These are phyloP conservation scores for Forbesichthys agassizii DNA, from an alignment of 2,113 vertebrate genomes.

Conservation along the genomic window DNA sequence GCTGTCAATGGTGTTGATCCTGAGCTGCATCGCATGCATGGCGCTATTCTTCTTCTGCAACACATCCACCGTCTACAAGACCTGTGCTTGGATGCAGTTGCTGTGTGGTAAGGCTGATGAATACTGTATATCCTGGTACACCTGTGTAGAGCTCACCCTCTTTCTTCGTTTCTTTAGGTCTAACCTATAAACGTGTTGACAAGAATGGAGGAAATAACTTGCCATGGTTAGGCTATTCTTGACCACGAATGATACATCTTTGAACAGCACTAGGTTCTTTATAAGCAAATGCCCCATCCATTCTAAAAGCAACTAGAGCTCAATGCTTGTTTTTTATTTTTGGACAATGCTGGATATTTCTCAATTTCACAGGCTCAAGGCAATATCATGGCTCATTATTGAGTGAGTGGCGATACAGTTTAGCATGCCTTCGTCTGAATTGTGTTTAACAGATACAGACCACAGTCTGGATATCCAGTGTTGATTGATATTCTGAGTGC, in stretches of 20 bases:
- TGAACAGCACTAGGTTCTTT: too few relatives aligned
- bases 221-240: too few relatives aligned
- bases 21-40: conserved; percentile 95
- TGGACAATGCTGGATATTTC: background rate
- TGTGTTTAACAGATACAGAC: conserved; percentile 9
- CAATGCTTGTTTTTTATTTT: too few relatives aligned
- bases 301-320: too few relatives aligned
- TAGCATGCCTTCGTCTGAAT: conserved; percentile 23
- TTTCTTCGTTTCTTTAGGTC: too few relatives aligned
- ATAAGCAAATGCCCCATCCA: too few relatives aligned
- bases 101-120: conserved; percentile 84
- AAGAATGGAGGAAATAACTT: too few relatives aligned
- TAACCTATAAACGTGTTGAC: too few relatives aligned
- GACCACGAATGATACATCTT: too few relatives aligned
- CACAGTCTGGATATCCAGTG: background rate
- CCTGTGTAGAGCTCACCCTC: too few relatives aligned
- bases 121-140: too few relatives aligned
- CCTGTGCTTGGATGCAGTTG: conserved; percentile 98
- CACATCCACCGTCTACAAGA: conserved; percentile 98
- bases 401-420: background rate
- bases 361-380: background rate
- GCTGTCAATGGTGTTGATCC: conserved; percentile 96
- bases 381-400: conserved; percentile 8
- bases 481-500: conserved; percentile 36
- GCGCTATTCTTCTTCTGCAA: conserved; percentile 98